These are phyloP conservation scores for Cyprinodon variegatus DNA, from an alignment of 2,113 vertebrate species.

Conservation along the genomic window DNA sequence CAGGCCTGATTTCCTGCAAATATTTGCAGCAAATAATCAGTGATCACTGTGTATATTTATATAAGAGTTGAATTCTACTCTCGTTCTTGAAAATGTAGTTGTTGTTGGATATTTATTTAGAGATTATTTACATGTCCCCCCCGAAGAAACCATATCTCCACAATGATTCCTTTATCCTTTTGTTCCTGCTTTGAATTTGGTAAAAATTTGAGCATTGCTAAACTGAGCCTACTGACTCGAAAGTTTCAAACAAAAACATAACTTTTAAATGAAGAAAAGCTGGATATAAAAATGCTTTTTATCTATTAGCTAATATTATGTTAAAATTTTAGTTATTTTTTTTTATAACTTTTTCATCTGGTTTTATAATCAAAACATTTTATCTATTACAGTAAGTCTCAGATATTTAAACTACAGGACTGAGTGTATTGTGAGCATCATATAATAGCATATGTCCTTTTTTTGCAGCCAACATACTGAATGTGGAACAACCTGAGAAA, in stretches of 20 bases:
- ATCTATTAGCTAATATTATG: not conserved
- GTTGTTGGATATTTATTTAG: not conserved
- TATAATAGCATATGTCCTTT: not conserved
- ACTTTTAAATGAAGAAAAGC: no score
- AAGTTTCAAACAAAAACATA: not conserved
- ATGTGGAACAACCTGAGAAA: not conserved
- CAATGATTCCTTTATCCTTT: not conserved
- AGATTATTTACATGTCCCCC: not conserved
- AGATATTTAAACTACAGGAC: not conserved
- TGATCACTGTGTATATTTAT: conserved; percentile 53
- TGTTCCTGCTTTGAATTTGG: not conserved
- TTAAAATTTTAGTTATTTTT: no score
- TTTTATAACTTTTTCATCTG: no score
- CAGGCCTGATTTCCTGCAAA: conserved; percentile 70
- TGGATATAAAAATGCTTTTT: not conserved
- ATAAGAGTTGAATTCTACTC: conserved; percentile 33
- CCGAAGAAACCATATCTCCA: not conserved
- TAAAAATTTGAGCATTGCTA: not conserved
- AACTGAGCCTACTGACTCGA: no score
- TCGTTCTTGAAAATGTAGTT: conserved; percentile 10
- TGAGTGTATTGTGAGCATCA: not conserved
- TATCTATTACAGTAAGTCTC: no score
- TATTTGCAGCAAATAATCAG: conserved; percentile 76
- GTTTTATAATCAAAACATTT: no score
- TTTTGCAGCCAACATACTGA: not conserved